Percentiles rank a stretch among this genome's conserved stretches.
Conservation (phyloP, 2,113 vertebrate species). For the Tympanuchus pallidicinctus region DNA sequence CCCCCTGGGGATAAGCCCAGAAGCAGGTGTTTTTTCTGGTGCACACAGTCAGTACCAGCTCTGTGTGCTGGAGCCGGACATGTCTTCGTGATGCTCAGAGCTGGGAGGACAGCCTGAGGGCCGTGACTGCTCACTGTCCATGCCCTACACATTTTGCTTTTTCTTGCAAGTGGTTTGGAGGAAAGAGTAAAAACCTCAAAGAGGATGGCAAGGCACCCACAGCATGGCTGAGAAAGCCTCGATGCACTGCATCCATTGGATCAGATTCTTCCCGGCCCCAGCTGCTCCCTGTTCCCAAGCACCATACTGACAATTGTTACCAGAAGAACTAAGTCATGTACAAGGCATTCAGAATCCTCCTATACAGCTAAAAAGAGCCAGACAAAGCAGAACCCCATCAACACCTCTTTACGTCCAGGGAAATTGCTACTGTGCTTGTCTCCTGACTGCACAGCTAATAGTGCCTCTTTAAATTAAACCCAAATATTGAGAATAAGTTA, state of each 20-base stretch:
- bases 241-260: background rate
- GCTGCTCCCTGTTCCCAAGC: background rate
- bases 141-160: background rate
- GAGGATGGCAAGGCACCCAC: background rate
- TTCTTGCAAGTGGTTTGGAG: background rate
- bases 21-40: background rate
- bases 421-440: background rate
- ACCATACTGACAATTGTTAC: background rate
- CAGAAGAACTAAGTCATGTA: background rate
- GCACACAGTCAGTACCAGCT: background rate
- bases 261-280: background rate
- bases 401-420: accelerated
- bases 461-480: constrained; percentile 66
- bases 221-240: background rate
- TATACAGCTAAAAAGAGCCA: background rate
- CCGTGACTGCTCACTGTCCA: background rate
- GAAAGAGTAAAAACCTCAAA: background rate
- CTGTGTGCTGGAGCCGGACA: background rate
- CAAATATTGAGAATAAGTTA: constrained; percentile 1
- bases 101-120: background rate
- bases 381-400: background rate
- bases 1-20: background rate
- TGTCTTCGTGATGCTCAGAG: background rate
- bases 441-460: background rate
- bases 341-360: background rate